Conservation (phyloP, 1,140 invertebrate genomes). For the Cepaea nemoralis region DNA sequence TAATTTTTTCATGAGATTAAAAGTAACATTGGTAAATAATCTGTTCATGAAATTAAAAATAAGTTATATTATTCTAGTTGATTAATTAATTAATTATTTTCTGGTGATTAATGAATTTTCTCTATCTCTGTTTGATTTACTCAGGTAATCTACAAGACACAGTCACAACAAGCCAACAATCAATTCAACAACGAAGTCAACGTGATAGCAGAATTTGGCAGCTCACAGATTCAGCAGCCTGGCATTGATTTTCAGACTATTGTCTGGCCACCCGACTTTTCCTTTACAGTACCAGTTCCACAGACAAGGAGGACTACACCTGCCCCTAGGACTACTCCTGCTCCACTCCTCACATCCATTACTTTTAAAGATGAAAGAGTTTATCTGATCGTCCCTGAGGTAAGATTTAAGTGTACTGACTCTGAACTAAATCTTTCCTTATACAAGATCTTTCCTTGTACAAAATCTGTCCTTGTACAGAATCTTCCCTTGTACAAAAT, state of each 20-base stretch:
- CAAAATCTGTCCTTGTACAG: too few species aligned
- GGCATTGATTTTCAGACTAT: background rate
- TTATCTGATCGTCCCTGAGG: background rate
- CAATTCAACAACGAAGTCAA: background rate
- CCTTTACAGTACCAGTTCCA: background rate
- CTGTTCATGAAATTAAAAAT: too few species aligned
- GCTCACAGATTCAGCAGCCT: background rate
- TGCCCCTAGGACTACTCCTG: background rate
- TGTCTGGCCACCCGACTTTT: background rate
- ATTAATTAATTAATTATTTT: too few species aligned
- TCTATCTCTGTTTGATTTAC: background rate
- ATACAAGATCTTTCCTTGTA: too few species aligned
- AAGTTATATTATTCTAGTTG: too few species aligned
- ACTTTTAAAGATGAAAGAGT: conserved; percentile 32
- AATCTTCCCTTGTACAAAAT: too few species aligned
- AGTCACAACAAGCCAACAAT: background rate
- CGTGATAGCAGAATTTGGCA: background rate
- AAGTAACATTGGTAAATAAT: too few species aligned
- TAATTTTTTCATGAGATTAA: too few species aligned
- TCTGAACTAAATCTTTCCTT: too few species aligned
- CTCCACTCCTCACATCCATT: conserved; percentile 22
- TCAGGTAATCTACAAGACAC: background rate
- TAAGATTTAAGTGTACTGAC: conserved; percentile 7
- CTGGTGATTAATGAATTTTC: background rate
- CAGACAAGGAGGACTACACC: background rate